Conservation (phyloP, 64 coral and sea anemone genomes). For the Stichodactyla helianthus region DNA sequence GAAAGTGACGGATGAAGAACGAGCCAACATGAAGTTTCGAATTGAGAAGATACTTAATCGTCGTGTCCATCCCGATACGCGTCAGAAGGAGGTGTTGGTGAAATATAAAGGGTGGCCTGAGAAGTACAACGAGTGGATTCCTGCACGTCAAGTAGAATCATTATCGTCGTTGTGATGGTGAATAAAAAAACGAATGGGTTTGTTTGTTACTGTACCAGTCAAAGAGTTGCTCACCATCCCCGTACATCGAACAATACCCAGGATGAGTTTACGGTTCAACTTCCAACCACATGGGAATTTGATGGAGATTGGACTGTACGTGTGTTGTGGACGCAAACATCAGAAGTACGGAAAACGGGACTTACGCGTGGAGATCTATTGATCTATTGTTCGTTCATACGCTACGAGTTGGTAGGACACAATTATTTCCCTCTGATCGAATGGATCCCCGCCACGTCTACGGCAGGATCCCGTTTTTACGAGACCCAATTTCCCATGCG, state of each 20-base stretch:
- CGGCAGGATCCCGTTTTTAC: no score
- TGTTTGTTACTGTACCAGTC: neutral
- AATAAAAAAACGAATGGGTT: no score
- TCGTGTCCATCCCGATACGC: neutral
- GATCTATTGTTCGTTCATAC: neutral
- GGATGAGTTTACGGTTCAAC: neutral
- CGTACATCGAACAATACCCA: neutral
- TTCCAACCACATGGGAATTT: neutral
- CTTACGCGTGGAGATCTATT: neutral
- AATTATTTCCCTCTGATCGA: no score
- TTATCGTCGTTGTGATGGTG: no score
- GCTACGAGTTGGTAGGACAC: neutral
- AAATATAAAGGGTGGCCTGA: conserved; percentile 10
- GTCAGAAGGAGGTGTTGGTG: neutral
- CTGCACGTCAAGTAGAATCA: neutral
- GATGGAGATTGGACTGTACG: neutral
- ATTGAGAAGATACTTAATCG: neutral
- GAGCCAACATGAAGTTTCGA: neutral
- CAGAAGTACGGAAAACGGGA: neutral
- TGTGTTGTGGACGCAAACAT: neutral
- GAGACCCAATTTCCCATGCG: neutral
- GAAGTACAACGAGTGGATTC: neutral
- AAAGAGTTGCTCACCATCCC: neutral
- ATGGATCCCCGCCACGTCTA: neutral
- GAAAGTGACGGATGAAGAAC: neutral